phyloP scores from a whole-genome alignment of 2,888 invertebrate species.

The Formica aserva region DNA sequence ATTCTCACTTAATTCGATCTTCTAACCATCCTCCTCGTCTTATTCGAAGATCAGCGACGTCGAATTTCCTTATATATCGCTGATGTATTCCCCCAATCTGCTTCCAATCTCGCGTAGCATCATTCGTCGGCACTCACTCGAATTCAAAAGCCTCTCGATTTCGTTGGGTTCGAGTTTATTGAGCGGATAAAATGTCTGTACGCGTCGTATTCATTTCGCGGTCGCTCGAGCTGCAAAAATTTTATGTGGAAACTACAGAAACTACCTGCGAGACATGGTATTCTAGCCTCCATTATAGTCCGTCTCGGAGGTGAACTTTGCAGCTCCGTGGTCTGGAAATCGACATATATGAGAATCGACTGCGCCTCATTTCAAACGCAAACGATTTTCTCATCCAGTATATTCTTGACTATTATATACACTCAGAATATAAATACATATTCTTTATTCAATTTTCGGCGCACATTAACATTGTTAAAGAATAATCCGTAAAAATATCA shows the following conservation, averaged over 20 bases:
- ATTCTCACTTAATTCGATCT: constrained; percentile 60
- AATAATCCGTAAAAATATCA: not conserved
- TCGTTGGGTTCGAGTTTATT: constrained; percentile 73
- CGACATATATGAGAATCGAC: constrained; percentile 29
- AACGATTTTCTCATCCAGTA: not conserved
- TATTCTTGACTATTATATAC: not conserved
- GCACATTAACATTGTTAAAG: not conserved
- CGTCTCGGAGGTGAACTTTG: constrained; percentile 5
- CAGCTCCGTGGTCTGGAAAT: not conserved
- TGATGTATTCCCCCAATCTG: constrained; percentile 75
- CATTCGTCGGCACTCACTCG: constrained; percentile 66
- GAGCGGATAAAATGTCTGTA: constrained; percentile 70
- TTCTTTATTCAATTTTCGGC: not conserved
- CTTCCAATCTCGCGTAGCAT: constrained; percentile 71
- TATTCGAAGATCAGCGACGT: constrained; percentile 59
- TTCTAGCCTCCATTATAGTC: constrained; percentile 12
- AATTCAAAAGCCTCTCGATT: constrained; percentile 70
- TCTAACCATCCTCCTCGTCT: constrained; percentile 62
- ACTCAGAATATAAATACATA: not conserved
- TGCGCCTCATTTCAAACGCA: constrained; percentile 14
- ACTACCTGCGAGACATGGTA: constrained; percentile 28
- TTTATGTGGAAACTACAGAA: constrained; percentile 46
- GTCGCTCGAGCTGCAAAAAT: constrained; percentile 46
- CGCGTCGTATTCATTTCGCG: constrained; percentile 18
- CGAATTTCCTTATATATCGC: constrained; percentile 76